Conservation (phyloP, 2,797 vertebrate genomes). For the Leptoclinus maculatus region DNA sequence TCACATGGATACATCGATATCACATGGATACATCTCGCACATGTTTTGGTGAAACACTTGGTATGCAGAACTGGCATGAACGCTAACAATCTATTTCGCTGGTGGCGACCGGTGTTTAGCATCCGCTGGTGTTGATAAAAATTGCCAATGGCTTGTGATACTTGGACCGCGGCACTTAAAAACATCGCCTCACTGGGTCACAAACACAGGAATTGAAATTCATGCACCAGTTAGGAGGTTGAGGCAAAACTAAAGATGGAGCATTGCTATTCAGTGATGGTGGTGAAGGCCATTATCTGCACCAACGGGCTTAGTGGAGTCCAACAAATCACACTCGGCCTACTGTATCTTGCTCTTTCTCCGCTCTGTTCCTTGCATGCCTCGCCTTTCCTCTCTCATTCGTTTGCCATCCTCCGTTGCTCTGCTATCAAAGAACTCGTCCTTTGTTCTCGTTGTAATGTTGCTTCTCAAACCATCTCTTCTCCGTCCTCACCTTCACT, state of each 20-base stretch:
- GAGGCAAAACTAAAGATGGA: constrained; percentile 22
- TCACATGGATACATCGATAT: neutral
- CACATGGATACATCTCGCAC: neutral
- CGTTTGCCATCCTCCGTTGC: neutral
- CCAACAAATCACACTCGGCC: constrained; percentile 22
- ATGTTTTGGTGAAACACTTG: constrained; percentile 2
- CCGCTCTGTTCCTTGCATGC: neutral
- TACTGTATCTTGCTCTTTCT: constrained; percentile 6
- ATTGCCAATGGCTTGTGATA: constrained; percentile 9
- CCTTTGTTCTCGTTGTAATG: constrained; percentile 8
- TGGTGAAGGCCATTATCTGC: constrained; percentile 36
- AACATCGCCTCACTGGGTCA: constrained; percentile 15
- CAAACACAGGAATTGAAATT: constrained; percentile 52
- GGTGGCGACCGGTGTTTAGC: constrained; percentile 1
- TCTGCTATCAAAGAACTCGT: constrained; percentile 4
- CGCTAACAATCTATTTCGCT: neutral
- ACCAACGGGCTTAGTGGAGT: constrained; percentile 25
- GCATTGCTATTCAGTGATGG: constrained; percentile 36
- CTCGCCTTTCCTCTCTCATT: constrained; percentile 7
- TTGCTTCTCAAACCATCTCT: constrained; percentile 9
- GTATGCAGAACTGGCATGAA: neutral
- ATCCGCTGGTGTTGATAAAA: constrained; percentile 3
- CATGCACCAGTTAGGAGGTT: constrained; percentile 29
- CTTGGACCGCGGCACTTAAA: constrained; percentile 6
- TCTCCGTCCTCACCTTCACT: constrained; percentile 31